phyloP scores from a whole-genome alignment of 1,140 invertebrate species.

The Drosophila elegans region DNA sequence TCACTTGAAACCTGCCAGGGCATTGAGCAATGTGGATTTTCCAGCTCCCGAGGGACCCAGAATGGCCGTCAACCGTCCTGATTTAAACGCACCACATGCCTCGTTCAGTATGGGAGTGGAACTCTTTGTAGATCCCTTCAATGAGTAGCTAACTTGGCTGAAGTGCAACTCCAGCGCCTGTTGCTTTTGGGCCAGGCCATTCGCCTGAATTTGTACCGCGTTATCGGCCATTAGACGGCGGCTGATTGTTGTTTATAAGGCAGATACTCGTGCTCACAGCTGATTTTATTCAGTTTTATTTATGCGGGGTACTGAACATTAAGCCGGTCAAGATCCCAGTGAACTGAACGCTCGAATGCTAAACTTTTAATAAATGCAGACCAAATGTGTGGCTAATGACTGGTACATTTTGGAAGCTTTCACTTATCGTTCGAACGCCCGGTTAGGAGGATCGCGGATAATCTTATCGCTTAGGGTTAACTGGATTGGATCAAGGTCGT shows the following conservation, averaged over 20 bases:
- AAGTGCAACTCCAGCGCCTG: constrained; percentile 63
- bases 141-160: constrained; percentile 59
- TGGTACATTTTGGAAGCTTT: constrained; percentile 16
- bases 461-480: constrained; percentile 27
- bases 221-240: constrained; percentile 53
- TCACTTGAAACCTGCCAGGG: constrained; percentile 86
- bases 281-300: constrained; percentile 6
- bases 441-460: constrained; percentile 20
- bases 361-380: constrained; percentile 20
- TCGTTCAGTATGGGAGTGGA: constrained; percentile 86
- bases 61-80: constrained; percentile 89
- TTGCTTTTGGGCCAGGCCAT: constrained; percentile 30
- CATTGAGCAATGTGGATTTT: constrained; percentile 92
- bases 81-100: constrained; percentile 86
- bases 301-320: constrained; percentile 2
- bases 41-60: constrained; percentile 93
- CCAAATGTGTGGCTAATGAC: not conserved
- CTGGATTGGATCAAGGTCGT: constrained; percentile 29
- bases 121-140: constrained; percentile 38
- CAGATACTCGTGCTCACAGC: not conserved
- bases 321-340: constrained; percentile 21
- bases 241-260: constrained; percentile 15
- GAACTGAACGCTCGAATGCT: not conserved
- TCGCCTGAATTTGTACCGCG: constrained; percentile 20
- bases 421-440: constrained; percentile 17